A percentile compares a stretch with the other conserved stretches of the same genome.
These are phyloP conservation scores for Holacanthella duospinosa DNA, from an alignment of 2,888 invertebrate species.

Conservation along the genomic window DNA sequence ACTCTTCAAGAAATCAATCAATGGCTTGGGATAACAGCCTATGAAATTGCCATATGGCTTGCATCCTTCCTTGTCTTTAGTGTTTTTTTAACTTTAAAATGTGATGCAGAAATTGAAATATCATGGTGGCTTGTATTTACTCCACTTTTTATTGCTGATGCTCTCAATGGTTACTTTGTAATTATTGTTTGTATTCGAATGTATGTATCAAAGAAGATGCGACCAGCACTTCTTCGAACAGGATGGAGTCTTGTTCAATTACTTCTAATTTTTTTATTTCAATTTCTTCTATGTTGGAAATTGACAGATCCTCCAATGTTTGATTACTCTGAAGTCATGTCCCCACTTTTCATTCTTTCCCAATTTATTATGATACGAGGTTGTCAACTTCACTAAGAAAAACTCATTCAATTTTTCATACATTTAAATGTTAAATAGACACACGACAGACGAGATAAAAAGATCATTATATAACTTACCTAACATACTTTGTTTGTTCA, in stretches of 20 bases:
- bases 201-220: conserved; percentile 55
- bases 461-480: no score
- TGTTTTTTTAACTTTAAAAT: conserved; percentile 66
- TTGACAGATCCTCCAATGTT: conserved; percentile 67
- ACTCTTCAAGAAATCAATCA: conserved; percentile 77
- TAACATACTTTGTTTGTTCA: no score
- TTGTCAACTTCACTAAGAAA: conserved; percentile 69
- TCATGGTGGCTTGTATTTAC: conserved; percentile 86
- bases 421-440: no score
- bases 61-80: conserved; percentile 67
- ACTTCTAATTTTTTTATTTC: conserved; percentile 75
- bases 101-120: conserved; percentile 50
- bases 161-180: conserved; percentile 86
- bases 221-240: conserved; percentile 53
- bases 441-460: no score
- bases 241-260: conserved; percentile 73
- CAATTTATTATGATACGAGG: conserved; percentile 84
- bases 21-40: conserved; percentile 89
- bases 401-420: no score
- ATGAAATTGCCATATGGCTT: conserved; percentile 87
- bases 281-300: conserved; percentile 80
- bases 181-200: conserved; percentile 88
- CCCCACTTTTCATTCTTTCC: conserved; percentile 78
- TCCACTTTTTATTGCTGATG: conserved; percentile 72
- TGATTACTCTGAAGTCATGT: conserved; percentile 84